Evolutionary conservation across 2,797 vertebrate species (phyloP), one percentile per base, ranked within the genome.

Genomic region (Tokudaia tokunoshimensis): DNA sequence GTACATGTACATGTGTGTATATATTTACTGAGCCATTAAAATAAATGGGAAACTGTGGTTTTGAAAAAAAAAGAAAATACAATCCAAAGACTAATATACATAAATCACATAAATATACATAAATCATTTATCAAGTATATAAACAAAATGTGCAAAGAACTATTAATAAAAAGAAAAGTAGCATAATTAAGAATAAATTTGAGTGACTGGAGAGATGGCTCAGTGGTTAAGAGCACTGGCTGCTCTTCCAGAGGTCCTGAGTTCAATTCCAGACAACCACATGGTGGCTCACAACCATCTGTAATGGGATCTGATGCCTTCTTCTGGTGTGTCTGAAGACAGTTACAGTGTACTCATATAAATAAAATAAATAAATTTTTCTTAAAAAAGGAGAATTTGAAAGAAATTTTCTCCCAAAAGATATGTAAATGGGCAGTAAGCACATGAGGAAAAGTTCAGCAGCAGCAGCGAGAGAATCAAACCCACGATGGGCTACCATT

Each of bases 321-420:
- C 26, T 63, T 63, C 61, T 63, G 26, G 61, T 29, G 61, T 29
- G 61, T 29, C 61, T 63, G 61, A 63, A 63, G 61, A 29, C 61
- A 63, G 10, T 4, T 12, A 63, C 61, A 63, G 61, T 29, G 26
- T 29, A 29, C 26, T 63, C 3, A 63, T 4, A 63, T 63, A 63
- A 11, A 63, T 63, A 29, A 63, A 63, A 63, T 63, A 59, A 59
- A 22, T 59, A 63, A 29, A 63, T 63, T 26, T 61, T 61, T 63
- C 24, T 61, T 61, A 61, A 22, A 61, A 61, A 81, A 93, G 94
- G 93, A 79, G 59, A 74, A 47, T 87, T 59, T 79, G 67, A 91
- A 83, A 82, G 17, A 59, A 31, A 59, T 26, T 85, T 94, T 95
- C 63, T 85, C 50, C 75, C 44, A 55, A 82, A 84, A 55, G 14